Percentiles rank a stretch among this genome's conserved stretches.
These are phyloP conservation scores for Trachelus iudaicus DNA, from an alignment of 2,888 invertebrate genomes.

Conservation along the genomic window DNA sequence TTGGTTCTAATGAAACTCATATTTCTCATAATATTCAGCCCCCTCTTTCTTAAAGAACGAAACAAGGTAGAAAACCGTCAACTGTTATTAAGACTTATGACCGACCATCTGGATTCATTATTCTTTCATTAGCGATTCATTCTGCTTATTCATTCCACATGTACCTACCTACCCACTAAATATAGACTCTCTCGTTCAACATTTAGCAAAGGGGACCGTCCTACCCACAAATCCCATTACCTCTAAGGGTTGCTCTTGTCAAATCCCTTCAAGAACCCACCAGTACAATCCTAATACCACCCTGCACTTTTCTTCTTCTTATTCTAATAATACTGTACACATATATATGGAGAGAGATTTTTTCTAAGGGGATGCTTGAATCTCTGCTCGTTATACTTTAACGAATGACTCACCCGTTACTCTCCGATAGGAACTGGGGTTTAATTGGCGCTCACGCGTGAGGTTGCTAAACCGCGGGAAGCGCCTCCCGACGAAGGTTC, in stretches of 20 bases:
- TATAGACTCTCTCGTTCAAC: neutral
- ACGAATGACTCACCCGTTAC: no score
- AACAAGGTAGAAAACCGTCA: neutral
- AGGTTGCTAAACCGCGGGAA: conserved; percentile 39
- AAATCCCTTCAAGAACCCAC: neutral
- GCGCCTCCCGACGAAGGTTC: conserved; percentile 41
- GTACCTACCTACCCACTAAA: neutral
- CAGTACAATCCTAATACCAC: neutral
- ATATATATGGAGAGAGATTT: no score
- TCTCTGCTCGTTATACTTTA: no score
- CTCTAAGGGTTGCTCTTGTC: neutral
- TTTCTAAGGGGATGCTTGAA: no score
- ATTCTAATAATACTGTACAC: no score
- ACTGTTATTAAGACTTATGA: conserved; percentile 19
- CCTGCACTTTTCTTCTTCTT: no score
- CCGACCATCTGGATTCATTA: conserved; percentile 23
- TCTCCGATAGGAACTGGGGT: conserved; percentile 5
- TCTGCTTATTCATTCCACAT: conserved; percentile 1
- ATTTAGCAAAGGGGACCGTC: neutral
- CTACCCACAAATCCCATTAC: no score
- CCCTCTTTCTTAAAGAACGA: neutral
- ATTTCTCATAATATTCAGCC: conserved; percentile 17
- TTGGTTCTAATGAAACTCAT: conserved; percentile 20
- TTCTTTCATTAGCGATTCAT: conserved; percentile 17
- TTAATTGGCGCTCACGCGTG: conserved; percentile 37